These are phyloP conservation scores for Dryobotodes eremita DNA, from an alignment of 2,888 invertebrate genomes.

Conservation along the genomic window DNA sequence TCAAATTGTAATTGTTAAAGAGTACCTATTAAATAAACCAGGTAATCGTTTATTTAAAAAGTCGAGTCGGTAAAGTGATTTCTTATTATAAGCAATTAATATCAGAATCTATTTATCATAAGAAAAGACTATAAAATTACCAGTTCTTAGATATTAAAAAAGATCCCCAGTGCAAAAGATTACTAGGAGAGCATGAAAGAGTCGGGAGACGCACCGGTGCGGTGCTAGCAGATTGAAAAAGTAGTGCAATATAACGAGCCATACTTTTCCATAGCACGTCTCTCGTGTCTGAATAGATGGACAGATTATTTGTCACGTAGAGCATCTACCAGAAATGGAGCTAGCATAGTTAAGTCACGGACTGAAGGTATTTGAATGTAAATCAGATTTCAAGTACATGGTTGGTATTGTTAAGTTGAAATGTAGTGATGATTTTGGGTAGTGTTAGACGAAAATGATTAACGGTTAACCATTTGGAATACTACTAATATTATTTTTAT, in stretches of 20 bases:
- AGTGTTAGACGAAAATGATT: neutral
- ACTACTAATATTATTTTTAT: neutral
- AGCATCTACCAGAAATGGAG: slow-evolving; percentile 23
- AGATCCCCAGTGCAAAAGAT: slow-evolving; percentile 29
- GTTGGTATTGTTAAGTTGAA: neutral
- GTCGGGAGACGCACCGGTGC: neutral
- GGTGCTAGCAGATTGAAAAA: slow-evolving; percentile 53
- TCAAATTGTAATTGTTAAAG: neutral
- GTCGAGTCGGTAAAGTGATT: neutral
- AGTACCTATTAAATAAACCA: neutral
- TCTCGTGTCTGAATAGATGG: slow-evolving; percentile 51
- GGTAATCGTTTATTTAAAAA: neutral
- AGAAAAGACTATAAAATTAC: neutral
- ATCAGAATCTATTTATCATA: neutral
- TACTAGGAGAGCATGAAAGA: slow-evolving; percentile 52
- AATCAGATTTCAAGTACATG: slow-evolving; percentile 21
- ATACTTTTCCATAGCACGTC: slow-evolving; percentile 32
- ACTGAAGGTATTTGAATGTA: slow-evolving; percentile 44
- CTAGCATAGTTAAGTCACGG: slow-evolving; percentile 38
- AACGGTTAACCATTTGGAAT: neutral
- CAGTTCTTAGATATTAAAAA: slow-evolving; percentile 15
- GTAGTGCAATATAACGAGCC: slow-evolving; percentile 39
- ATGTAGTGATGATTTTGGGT: neutral
- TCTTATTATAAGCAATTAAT: neutral
- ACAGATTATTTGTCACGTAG: slow-evolving; percentile 58